phyloP scores from a whole-genome alignment of 2,113 vertebrate genomes.

The Cheilinus undulatus region DNA sequence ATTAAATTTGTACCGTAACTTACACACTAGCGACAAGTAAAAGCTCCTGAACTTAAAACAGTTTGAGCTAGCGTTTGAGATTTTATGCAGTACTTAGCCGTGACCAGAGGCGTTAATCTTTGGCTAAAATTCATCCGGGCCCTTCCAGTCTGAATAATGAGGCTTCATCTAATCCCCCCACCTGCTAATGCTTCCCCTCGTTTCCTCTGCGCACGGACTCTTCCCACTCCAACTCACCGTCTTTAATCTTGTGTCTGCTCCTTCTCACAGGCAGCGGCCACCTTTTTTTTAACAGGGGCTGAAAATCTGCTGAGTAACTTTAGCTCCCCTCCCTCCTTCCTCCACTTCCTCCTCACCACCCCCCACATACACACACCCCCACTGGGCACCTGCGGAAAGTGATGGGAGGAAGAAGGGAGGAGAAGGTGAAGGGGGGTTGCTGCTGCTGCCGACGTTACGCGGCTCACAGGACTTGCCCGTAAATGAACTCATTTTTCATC shows the following conservation, averaged over 20 bases:
- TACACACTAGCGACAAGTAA: conserved; percentile 10
- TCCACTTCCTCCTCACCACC: conserved; percentile 17
- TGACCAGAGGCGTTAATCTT: conserved; percentile 62
- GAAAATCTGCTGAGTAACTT: conserved; percentile 84
- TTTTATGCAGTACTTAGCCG: conserved; percentile 38
- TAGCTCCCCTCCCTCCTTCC: conserved; percentile 30
- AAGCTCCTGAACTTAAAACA: conserved; percentile 18
- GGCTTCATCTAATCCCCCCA: conserved; percentile 53
- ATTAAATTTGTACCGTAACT: neutral
- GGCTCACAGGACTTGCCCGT: conserved; percentile 85
- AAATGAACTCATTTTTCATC: conserved; percentile 91
- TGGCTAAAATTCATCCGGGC: conserved; percentile 58
- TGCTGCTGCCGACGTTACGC: conserved; percentile 80
- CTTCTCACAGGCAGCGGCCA: conserved; percentile 47
- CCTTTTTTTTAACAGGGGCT: conserved; percentile 43
- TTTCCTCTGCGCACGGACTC: conserved; percentile 56
- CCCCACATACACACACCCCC: conserved; percentile 23
- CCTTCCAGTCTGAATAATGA: conserved; percentile 75
- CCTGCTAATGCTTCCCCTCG: conserved; percentile 61
- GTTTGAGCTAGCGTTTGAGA: conserved; percentile 39
- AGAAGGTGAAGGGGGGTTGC: conserved; percentile 36
- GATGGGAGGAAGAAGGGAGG: conserved; percentile 62
- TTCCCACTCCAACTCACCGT: conserved; percentile 50
- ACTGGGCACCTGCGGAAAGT: conserved; percentile 63
- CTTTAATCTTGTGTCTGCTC: conserved; percentile 58